phyloP scores from a whole-genome alignment of 2,888 invertebrate genomes.

The Dolichomitus sp. region DNA sequence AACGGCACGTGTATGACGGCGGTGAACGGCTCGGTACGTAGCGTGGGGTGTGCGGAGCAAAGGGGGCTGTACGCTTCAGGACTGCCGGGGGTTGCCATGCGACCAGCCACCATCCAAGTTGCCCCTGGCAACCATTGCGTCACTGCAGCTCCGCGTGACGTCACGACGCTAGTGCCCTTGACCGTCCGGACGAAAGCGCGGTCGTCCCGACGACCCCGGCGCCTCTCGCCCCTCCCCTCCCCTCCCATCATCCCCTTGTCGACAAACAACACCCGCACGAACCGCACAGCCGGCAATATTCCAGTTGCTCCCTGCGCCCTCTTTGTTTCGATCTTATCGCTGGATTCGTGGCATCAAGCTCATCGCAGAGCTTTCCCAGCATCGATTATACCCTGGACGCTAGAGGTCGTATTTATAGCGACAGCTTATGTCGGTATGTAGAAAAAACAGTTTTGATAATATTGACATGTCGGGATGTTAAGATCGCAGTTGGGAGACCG shows the following conservation, averaged over 20 bases:
- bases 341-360: neutral
- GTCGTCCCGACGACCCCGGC: constrained; percentile 62
- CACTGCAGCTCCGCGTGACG: constrained; percentile 83
- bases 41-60: constrained; percentile 38
- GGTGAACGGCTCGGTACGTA: constrained; percentile 57
- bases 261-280: neutral
- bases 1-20: constrained; percentile 79
- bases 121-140: constrained; percentile 84
- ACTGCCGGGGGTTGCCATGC: constrained; percentile 79
- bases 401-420: neutral
- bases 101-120: constrained; percentile 78
- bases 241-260: constrained; percentile 5
- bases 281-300: constrained; percentile 4
- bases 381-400: constrained; percentile 2
- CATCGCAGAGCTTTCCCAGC: neutral
- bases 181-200: constrained; percentile 76
- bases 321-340: neutral
- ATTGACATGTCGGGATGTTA: no score
- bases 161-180: constrained; percentile 84
- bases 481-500: no score
- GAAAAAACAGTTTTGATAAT: no score
- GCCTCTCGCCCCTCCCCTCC: constrained; percentile 33
- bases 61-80: constrained; percentile 33
- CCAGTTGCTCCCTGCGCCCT: neutral
- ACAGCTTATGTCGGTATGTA: neutral